Evolutionary conservation across 1,140 invertebrate genomes (phyloP).

Genomic region (Vollenhovia emeryi): DNA sequence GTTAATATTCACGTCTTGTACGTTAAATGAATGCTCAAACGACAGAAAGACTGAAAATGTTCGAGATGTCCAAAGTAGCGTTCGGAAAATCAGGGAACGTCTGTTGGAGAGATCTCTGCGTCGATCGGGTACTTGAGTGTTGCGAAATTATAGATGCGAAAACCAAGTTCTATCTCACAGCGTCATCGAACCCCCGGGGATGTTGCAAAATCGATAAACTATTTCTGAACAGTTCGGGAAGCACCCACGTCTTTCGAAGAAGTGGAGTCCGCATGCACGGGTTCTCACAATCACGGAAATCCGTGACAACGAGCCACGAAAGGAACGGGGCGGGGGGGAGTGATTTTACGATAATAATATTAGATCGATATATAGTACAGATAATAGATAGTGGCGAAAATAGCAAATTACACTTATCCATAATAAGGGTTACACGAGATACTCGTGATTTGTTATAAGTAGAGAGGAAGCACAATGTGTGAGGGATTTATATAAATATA

Average conservation of each 20-base stretch:
- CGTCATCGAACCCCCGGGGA: conserved; percentile 38
- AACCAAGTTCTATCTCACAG: conserved; percentile 32
- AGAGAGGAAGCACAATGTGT: conserved; percentile 17
- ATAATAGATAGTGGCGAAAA: conserved; percentile 9
- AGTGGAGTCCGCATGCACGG: conserved; percentile 35
- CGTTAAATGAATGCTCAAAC: neutral
- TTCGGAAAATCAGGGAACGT: neutral
- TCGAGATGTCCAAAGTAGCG: neutral
- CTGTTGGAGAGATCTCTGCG: neutral
- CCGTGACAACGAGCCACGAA: conserved; percentile 43
- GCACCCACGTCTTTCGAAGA: conserved; percentile 37
- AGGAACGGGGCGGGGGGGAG: neutral
- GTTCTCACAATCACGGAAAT: conserved; percentile 45
- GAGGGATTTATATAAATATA: conserved; percentile 8
- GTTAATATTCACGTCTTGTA: neutral
- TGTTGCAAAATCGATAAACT: conserved; percentile 50
- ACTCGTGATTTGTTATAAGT: conserved; percentile 16
- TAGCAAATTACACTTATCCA: conserved; percentile 29
- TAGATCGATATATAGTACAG: conserved; percentile 19
- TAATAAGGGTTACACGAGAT: conserved; percentile 25
- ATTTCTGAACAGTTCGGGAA: conserved; percentile 36
- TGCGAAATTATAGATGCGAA: conserved; percentile 31
- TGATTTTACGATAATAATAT: conserved; percentile 31
- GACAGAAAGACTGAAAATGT: neutral
- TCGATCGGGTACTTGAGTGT: conserved; percentile 3